Evolutionary conservation across 2,113 vertebrate genomes (phyloP), one percentile per base, ranked within the genome.

Genomic region (Pardalotus punctatus): DNA sequence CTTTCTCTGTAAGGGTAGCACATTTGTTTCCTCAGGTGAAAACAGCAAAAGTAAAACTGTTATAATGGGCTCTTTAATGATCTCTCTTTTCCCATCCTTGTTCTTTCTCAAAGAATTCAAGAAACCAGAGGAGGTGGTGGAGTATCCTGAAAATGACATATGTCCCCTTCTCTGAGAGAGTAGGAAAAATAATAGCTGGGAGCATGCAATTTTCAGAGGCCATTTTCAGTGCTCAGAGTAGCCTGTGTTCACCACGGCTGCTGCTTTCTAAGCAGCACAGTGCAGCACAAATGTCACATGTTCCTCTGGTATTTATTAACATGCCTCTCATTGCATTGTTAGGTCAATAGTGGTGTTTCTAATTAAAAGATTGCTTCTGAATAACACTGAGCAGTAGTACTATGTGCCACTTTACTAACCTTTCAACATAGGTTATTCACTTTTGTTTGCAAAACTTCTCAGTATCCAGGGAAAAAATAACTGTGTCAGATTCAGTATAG

Each of bases 271-370:
- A 94, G 92, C 81, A 95, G 86, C 31, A 23, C 31, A n/a, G 54
- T 78, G 65, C 33, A 90, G 86, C 66, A 71, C 23, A 92, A 94
- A 93, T 81, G 72, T 95, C 94, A 88, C 25, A 35, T 61, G 65
- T 81, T 88, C 78, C 73, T 72, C 73, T 79, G 86, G 79, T 86
- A 96, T 96, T 98, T 96, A 94, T 96, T 94, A 92, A 94, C 80
- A 93, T 93, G 78, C 57, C 31, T 95, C 74, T 92, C 48, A 93
- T 94, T 96, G 73, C 29, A 61, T 60, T 54, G 79, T 86, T 91
- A 87, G 89, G 82, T 94, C 51, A 31, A 50, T 60, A 86, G 47
- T 73, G 95, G 81, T 93, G 78, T 92, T 96, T 95, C 86, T 94
- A 88, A 94, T 92, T 90, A 87, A 89, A 95, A 86, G 53, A 97